Conservation (phyloP, 2,797 vertebrate species). For the Zonotrichia albicollis region DNA sequence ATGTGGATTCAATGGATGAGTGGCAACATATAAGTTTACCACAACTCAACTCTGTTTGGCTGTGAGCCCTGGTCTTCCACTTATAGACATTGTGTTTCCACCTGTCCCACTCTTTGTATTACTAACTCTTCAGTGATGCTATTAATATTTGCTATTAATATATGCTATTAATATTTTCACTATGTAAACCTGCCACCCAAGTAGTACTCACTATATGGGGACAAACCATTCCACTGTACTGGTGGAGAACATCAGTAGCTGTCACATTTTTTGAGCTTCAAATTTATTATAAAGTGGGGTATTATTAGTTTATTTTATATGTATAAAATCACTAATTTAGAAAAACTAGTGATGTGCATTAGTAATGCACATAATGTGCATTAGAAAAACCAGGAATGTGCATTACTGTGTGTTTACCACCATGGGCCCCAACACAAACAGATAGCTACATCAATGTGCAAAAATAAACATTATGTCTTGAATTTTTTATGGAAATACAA, state of each 20-base stretch:
- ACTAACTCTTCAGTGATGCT: not conserved
- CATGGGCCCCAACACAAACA: not conserved
- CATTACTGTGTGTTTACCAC: not conserved
- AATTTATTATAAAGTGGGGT: not conserved
- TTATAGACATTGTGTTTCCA: not conserved
- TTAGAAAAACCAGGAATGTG: not conserved
- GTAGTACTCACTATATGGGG: not conserved
- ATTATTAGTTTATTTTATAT: not conserved
- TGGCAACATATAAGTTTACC: not conserved
- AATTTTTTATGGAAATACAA: slow-evolving; percentile 22
- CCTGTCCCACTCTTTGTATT: not conserved
- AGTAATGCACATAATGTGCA: not conserved
- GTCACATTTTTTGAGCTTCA: not conserved
- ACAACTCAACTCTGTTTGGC: not conserved
- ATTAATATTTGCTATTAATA: not conserved
- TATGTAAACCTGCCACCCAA: not conserved
- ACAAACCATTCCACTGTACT: not conserved
- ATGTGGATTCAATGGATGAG: not conserved
- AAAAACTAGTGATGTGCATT: not conserved
- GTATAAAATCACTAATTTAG: not conserved
- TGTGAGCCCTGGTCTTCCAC: not conserved
- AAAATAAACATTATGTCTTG: slow-evolving; percentile 21
- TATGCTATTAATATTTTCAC: not conserved
- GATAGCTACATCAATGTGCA: not conserved
- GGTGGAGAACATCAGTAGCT: not conserved